Evolutionary conservation across 2,888 invertebrate genomes (phyloP).

Genomic region (Agrotis ipsilon): DNA sequence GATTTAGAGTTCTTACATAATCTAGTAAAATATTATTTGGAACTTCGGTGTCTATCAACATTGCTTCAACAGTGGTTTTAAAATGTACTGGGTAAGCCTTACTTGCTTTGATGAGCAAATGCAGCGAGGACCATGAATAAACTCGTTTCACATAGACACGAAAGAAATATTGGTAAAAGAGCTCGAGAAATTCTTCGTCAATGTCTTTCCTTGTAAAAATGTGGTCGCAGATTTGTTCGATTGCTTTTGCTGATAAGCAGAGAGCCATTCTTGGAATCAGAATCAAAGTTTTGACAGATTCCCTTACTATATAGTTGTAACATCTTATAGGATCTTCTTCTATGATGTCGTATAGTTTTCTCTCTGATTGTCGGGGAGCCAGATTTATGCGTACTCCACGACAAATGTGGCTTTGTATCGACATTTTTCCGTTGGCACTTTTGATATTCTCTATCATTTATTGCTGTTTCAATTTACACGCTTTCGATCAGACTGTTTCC

Average conservation of each 20-base stretch:
- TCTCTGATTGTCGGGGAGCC: slow-evolving; percentile 5
- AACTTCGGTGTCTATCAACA: neutral
- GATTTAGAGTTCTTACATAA: slow-evolving; percentile 33
- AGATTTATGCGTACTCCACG: neutral
- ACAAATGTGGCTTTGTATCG: neutral
- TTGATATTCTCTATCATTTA: slow-evolving; percentile 27
- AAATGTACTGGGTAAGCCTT: no score
- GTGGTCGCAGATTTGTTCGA: no score
- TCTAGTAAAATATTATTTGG: slow-evolving; percentile 40
- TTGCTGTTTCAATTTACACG: neutral
- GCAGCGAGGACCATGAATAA: no score
- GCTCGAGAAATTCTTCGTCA: slow-evolving; percentile 9
- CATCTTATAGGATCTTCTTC: slow-evolving; percentile 37
- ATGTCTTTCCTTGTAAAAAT: slow-evolving; percentile 32
- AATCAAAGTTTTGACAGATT: slow-evolving; percentile 1
- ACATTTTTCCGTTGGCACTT: slow-evolving; percentile 11
- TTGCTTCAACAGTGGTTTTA: no score
- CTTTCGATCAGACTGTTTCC: neutral
- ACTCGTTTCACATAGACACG: no score
- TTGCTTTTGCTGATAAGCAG: slow-evolving; percentile 16
- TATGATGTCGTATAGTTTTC: slow-evolving; percentile 28
- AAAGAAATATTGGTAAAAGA: neutral
- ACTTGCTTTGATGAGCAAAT: no score
- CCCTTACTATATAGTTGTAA: slow-evolving; percentile 30
- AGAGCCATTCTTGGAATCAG: slow-evolving; percentile 39